Conservation (phyloP, 1,140 invertebrate genomes). For the Maconellicoccus hirsutus region DNA sequence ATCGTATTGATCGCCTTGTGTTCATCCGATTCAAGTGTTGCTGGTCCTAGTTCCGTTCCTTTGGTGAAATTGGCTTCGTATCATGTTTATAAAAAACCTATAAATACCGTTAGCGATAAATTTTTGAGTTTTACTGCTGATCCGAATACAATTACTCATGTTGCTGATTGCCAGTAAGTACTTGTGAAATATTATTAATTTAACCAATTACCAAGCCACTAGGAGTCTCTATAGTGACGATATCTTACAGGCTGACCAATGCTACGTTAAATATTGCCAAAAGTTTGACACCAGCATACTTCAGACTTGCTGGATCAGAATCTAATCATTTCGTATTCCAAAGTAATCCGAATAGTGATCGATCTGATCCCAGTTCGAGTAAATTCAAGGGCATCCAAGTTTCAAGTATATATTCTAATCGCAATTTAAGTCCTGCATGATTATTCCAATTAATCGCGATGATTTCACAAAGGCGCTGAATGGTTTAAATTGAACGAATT, state of each 20-base stretch:
- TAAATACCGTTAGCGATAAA: constrained; percentile 21
- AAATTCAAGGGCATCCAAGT: background rate
- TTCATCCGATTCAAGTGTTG: background rate
- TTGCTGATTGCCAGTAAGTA: constrained; percentile 20
- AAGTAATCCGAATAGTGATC: background rate
- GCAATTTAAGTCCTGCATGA: too few relatives aligned
- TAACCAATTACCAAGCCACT: background rate
- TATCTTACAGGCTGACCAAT: constrained; percentile 9
- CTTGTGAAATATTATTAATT: background rate
- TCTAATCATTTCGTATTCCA: constrained; percentile 18
- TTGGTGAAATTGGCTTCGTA: background rate
- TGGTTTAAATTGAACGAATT: constrained; percentile 34
- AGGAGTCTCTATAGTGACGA: background rate
- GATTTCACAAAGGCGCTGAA: too few relatives aligned
- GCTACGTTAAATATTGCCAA: constrained; percentile 10
- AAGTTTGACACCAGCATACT: background rate
- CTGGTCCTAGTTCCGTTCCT: background rate
- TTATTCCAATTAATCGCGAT: too few relatives aligned
- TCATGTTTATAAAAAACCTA: constrained; percentile 13
- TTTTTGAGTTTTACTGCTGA: constrained; percentile 24
- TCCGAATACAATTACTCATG: constrained; percentile 31
- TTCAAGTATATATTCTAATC: too few relatives aligned
- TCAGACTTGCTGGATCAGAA: background rate
- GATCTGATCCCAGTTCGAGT: background rate
- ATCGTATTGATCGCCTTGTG: background rate